Evolutionary conservation across 2,888 invertebrate genomes (phyloP).

Genomic region (Sisyra nigra): DNA sequence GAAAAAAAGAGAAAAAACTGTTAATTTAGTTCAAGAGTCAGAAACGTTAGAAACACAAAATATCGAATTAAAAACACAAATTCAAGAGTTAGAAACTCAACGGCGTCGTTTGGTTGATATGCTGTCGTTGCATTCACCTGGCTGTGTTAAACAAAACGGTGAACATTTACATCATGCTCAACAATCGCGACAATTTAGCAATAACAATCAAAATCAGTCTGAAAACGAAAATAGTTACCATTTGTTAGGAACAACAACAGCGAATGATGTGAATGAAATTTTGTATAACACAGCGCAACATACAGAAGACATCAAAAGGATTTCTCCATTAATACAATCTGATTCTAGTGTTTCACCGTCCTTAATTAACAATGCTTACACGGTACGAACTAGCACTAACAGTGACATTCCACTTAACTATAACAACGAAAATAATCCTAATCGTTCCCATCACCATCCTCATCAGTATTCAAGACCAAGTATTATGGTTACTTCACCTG

Average conservation of each 20-base stretch:
- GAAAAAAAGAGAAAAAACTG: slow-evolving; percentile 82
- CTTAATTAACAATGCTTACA: too few relatives aligned
- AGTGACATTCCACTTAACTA: too few relatives aligned
- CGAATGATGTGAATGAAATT: slow-evolving; percentile 7
- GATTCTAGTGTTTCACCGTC: too few relatives aligned
- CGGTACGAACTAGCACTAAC: too few relatives aligned
- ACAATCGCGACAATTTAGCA: too few relatives aligned
- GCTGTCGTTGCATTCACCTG: slow-evolving; percentile 55
- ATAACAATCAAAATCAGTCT: slow-evolving; percentile 1
- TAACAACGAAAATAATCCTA: too few relatives aligned
- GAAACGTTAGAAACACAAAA: slow-evolving; percentile 75
- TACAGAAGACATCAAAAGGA: slow-evolving; percentile 19
- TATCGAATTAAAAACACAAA: slow-evolving; percentile 65
- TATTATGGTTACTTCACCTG: slow-evolving; percentile 33
- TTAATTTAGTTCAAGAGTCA: slow-evolving; percentile 72
- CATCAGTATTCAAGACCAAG: slow-evolving; percentile 16
- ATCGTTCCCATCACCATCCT: too few relatives aligned
- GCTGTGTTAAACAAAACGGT: slow-evolving; percentile 34
- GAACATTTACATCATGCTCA: too few relatives aligned
- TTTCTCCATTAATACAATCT: slow-evolving; percentile 19
- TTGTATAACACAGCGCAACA: slow-evolving; percentile 11
- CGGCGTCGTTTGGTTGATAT: slow-evolving; percentile 63
- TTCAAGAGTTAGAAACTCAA: slow-evolving; percentile 67
- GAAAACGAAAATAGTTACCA: not conserved
- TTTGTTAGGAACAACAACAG: slow-evolving; percentile 6